Conservation (phyloP, 2,113 vertebrate genomes). For the Periophthalmus modestus region DNA sequence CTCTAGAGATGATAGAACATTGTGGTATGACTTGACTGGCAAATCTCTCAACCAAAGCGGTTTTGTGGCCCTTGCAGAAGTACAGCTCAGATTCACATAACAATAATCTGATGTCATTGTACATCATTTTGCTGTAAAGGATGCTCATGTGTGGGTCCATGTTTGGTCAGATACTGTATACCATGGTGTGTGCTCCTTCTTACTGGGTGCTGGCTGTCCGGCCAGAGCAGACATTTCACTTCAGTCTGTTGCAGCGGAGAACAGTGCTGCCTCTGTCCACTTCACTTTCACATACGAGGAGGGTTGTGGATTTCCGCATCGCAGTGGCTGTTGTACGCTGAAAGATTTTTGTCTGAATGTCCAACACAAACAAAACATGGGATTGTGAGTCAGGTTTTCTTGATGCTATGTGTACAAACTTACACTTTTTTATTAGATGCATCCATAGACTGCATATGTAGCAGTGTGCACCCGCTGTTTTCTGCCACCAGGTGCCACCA, state of each 20-base stretch:
- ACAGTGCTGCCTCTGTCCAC: background rate
- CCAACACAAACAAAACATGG: background rate
- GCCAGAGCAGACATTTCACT: background rate
- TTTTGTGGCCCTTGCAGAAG: too few relatives aligned
- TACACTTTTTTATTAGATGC: background rate
- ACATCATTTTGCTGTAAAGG: background rate
- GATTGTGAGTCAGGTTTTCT: background rate
- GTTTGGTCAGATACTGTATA: background rate
- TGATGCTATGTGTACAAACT: background rate
- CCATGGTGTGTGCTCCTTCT: background rate
- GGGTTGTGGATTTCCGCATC: background rate
- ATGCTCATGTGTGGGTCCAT: background rate
- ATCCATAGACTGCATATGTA: too few relatives aligned
- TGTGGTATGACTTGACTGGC: too few relatives aligned
- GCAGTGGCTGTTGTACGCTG: background rate
- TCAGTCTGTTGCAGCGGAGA: background rate
- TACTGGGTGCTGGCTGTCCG: slow-evolving; percentile 24
- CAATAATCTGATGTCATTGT: background rate
- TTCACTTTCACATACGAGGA: background rate
- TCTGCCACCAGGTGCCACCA: too few relatives aligned
- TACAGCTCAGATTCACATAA: background rate
- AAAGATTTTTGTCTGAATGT: background rate
- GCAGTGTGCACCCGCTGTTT: too few relatives aligned
- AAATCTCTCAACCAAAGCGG: too few relatives aligned
- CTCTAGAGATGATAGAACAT: too few relatives aligned